Conservation (phyloP, 2,888 invertebrate genomes). For the Kryphioiulus occultus region DNA sequence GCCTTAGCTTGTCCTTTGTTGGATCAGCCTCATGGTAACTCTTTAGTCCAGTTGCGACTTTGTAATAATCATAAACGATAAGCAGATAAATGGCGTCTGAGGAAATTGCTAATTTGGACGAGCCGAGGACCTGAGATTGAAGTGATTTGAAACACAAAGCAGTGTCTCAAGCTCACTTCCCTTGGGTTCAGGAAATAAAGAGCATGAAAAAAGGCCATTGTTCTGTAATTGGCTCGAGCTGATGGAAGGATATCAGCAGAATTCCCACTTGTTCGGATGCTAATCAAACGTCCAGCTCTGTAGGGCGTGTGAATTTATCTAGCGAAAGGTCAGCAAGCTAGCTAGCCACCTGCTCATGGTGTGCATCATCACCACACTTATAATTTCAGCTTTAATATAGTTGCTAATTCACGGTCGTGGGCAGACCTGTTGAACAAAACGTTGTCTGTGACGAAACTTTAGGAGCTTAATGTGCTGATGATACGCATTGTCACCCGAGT, state of each 20-base stretch:
- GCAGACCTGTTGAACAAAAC: neutral
- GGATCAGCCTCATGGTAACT: neutral
- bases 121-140: neutral
- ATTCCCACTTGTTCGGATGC: neutral
- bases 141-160: conserved; percentile 31
- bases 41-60: neutral
- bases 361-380: neutral
- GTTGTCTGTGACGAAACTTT: neutral
- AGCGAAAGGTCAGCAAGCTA: neutral
- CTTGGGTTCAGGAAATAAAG: neutral
- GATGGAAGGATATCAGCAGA: conserved; percentile 26
- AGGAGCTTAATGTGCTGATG: no score
- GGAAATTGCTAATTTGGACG: neutral
- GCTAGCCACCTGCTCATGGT: neutral
- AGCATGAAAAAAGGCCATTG: neutral
- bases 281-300: neutral
- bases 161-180: conserved; percentile 24
- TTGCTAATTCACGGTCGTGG: neutral
- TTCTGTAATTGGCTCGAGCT: neutral
- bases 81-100: conserved; percentile 1
- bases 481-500: no score
- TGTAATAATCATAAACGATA: neutral
- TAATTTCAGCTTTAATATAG: neutral
- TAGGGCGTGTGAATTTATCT: neutral
- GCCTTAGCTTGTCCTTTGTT: neutral